A percentile compares a stretch with the other conserved stretches of the same genome.
phyloP scores from a whole-genome alignment of 2,888 invertebrate species.

The Drosophila monieri region DNA sequence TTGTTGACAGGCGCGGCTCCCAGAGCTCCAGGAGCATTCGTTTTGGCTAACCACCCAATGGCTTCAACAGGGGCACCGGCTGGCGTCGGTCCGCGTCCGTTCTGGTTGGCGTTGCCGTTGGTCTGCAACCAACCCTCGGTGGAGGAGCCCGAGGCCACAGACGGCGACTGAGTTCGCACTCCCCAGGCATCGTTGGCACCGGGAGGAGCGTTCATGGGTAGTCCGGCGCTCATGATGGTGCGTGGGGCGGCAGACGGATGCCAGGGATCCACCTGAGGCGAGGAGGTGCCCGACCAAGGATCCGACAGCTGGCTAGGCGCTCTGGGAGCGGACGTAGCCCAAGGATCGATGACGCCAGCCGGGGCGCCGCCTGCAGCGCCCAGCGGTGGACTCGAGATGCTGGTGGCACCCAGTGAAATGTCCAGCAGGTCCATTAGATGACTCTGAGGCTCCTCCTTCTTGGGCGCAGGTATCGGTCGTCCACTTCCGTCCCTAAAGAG shows the following conservation, averaged over 20 bases:
- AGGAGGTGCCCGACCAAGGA: conserved; percentile 83
- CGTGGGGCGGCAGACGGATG: conserved; percentile 74
- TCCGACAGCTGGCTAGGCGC: conserved; percentile 84
- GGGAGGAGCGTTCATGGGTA: conserved; percentile 59
- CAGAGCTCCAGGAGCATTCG: conserved; percentile 51
- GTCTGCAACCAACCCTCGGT: conserved; percentile 84
- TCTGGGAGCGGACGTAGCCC: conserved; percentile 87
- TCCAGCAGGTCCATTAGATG: conserved; percentile 93
- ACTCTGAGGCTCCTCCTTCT: conserved; percentile 85
- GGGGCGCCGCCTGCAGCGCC: conserved; percentile 79
- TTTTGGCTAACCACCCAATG: conserved; percentile 75
- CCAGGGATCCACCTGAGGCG: conserved; percentile 83
- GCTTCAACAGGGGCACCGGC: conserved; percentile 67
- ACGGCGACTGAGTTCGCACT: conserved; percentile 83
- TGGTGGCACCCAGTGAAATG: conserved; percentile 89
- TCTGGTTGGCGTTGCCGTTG: conserved; percentile 73
- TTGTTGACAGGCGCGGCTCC: conserved; percentile 54
- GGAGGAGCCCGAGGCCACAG: conserved; percentile 83
- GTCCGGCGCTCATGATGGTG: conserved; percentile 73
- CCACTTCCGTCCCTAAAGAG: conserved; percentile 53
- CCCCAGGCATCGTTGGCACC: conserved; percentile 77
- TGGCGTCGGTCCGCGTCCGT: conserved; percentile 58
- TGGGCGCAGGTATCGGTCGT: conserved; percentile 62
- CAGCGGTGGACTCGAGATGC: conserved; percentile 85
- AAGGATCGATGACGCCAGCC: conserved; percentile 87